phyloP scores from a whole-genome alignment of 2,888 invertebrate species.

The Cryptophagus acutangulus region DNA sequence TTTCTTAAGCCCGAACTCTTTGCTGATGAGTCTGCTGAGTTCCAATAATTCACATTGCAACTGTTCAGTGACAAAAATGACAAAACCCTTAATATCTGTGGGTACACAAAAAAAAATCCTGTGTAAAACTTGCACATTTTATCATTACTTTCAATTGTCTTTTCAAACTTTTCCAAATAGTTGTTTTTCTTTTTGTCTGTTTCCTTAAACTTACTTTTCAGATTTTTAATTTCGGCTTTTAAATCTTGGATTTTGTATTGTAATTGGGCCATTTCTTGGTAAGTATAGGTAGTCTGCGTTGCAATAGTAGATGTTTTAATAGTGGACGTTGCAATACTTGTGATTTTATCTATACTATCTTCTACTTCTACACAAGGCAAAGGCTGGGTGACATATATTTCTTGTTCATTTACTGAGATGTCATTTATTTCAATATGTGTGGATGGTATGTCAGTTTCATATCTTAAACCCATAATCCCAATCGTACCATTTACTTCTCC shows the following conservation, averaged over 20 bases:
- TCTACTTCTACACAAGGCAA: too few species aligned
- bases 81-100: background rate
- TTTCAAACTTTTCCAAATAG: background rate
- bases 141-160: background rate
- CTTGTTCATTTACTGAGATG: too few species aligned
- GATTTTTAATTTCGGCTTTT: background rate
- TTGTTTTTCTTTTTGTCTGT: background rate
- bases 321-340: background rate
- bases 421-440: too few species aligned
- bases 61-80: too few species aligned
- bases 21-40: background rate
- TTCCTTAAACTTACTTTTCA: background rate
- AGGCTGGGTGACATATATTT: too few species aligned
- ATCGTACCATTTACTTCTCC: too few species aligned
- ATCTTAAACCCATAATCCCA: too few species aligned
- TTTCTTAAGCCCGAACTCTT: too few species aligned
- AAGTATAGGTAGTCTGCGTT: background rate
- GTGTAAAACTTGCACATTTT: slow-evolving; percentile 1
- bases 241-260: background rate
- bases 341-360: background rate
- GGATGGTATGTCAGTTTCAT: too few species aligned
- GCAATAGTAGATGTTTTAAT: background rate
- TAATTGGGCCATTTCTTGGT: background rate
- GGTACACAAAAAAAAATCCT: background rate
- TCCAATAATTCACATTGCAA: too few species aligned